Percentiles rank a stretch among this genome's conserved stretches.
Evolutionary conservation across 2,113 vertebrate genomes (phyloP).

Genomic region (Otus sunia): DNA sequence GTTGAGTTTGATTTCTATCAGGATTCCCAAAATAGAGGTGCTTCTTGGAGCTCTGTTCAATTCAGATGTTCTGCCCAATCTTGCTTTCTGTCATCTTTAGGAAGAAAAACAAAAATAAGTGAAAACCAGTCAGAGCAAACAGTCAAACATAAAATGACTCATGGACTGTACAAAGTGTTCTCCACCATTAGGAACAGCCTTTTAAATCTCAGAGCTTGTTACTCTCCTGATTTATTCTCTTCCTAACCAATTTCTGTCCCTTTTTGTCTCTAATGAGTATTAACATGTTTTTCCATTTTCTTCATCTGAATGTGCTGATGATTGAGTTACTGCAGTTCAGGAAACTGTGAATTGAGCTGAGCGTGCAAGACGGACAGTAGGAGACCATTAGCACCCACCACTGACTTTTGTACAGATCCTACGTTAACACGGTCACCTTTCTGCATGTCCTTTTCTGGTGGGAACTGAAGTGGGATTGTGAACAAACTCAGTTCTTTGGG

Average conservation of each 20-base stretch:
- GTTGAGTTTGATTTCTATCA: neutral
- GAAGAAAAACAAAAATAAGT: neutral
- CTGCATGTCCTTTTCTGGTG: neutral
- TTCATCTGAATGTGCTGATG: neutral
- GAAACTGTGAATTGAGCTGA: neutral
- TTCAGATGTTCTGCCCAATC: neutral
- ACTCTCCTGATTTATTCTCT: neutral
- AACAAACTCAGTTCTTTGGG: neutral
- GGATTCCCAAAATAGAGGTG: neutral
- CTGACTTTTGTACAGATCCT: neutral
- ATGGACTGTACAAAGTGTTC: neutral
- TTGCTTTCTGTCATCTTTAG: neutral
- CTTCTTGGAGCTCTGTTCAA: neutral
- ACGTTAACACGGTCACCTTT: neutral
- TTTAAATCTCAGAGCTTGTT: neutral
- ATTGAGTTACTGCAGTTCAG: neutral
- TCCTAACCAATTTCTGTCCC: neutral
- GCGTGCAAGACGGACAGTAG: neutral
- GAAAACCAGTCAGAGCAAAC: neutral
- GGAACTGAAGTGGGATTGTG: neutral
- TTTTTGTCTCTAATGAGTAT: neutral
- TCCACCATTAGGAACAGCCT: neutral
- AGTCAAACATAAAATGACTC: neutral
- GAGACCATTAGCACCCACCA: neutral
- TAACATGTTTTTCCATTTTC: neutral